Evolutionary conservation across 2,888 invertebrate species (phyloP).

Genomic region (Drosophila mercatorum): DNA sequence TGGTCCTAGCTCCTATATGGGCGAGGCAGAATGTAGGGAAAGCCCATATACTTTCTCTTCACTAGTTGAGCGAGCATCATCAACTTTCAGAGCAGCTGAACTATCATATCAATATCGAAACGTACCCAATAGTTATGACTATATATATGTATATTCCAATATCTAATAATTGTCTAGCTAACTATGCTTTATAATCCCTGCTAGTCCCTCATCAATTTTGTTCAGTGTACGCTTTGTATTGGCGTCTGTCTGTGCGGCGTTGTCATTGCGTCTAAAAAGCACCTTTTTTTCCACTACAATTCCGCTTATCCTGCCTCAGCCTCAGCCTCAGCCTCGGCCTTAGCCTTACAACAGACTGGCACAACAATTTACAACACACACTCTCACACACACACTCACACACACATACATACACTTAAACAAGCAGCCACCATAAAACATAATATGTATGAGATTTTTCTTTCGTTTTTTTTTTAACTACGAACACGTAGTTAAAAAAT

Average conservation of each 20-base stretch:
- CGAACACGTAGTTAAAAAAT: slow-evolving; percentile 73
- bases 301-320: slow-evolving; percentile 55
- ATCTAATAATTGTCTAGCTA: neutral
- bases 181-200: neutral
- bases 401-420: slow-evolving; percentile 13
- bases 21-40: no score
- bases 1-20: no score
- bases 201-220: neutral
- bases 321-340: neutral
- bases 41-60: no score
- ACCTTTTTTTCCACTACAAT: slow-evolving; percentile 65
- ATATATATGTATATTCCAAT: no score
- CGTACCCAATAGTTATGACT: no score
- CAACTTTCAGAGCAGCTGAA: no score
- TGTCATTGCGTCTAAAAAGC: slow-evolving; percentile 65
- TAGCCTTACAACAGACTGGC: slow-evolving; percentile 25
- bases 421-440: slow-evolving; percentile 62
- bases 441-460: slow-evolving; percentile 61
- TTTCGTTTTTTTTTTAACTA: slow-evolving; percentile 62
- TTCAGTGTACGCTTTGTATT: slow-evolving; percentile 38
- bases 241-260: slow-evolving; percentile 32
- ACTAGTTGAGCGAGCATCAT: no score
- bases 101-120: no score
- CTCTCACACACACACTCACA: slow-evolving; percentile 9
- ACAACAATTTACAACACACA: slow-evolving; percentile 34